Evolutionary conservation across 2,113 vertebrate genomes (phyloP).

Genomic region (Eulemur rufifrons): DNA sequence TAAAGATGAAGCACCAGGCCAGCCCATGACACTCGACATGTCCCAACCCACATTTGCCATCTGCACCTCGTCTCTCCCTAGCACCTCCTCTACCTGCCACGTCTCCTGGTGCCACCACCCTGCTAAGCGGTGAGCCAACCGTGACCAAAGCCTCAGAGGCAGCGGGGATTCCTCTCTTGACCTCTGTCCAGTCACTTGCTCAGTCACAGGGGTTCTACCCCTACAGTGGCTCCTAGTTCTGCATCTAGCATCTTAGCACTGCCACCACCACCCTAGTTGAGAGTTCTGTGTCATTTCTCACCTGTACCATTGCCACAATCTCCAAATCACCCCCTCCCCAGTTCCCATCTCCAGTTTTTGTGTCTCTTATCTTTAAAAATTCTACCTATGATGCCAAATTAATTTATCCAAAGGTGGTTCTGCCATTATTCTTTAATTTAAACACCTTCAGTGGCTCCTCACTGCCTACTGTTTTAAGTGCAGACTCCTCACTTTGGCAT

Average conservation of each 20-base stretch:
- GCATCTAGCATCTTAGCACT: background rate
- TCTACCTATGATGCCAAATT: background rate
- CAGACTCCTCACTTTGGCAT: background rate
- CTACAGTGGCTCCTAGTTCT: background rate
- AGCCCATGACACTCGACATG: background rate
- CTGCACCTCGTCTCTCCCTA: accelerated
- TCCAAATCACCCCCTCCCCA: background rate
- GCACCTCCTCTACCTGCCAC: background rate
- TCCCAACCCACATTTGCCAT: background rate
- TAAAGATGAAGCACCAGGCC: background rate
- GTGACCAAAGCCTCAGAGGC: background rate
- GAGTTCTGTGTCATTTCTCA: background rate
- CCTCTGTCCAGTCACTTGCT: background rate
- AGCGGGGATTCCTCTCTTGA: background rate
- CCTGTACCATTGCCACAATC: background rate
- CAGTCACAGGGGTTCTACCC: no score
- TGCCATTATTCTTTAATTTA: background rate
- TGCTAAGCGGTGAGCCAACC: background rate
- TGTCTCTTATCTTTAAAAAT: background rate
- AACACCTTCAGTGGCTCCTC: background rate
- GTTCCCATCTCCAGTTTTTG: background rate
- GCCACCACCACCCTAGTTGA: no score
- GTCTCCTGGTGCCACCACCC: background rate
- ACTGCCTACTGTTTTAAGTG: background rate
- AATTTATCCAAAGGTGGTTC: background rate